Conservation (phyloP, 2,113 vertebrate genomes). For the Gila orcuttii region DNA sequence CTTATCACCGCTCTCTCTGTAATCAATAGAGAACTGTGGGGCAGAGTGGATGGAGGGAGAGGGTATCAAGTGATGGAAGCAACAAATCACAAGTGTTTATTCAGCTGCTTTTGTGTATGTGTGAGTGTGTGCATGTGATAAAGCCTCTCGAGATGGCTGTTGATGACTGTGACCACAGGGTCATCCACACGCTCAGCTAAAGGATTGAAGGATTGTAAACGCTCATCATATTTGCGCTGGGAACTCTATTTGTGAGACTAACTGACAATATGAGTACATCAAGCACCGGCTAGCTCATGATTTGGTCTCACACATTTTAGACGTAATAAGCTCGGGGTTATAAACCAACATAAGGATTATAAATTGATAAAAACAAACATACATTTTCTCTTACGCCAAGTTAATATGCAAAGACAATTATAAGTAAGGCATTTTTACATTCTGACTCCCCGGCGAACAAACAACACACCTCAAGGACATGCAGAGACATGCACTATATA, state of each 20-base stretch:
- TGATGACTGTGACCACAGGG: constrained; percentile 54
- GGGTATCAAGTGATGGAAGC: constrained; percentile 78
- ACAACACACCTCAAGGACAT: too few relatives aligned
- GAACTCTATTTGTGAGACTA: constrained; percentile 58
- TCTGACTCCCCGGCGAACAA: too few relatives aligned
- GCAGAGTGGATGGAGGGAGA: constrained; percentile 55
- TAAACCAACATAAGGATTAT: not conserved
- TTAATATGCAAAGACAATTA: too few relatives aligned
- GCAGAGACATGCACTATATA: too few relatives aligned
- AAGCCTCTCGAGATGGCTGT: constrained; percentile 77
- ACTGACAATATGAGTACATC: constrained; percentile 51
- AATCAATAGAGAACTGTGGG: constrained; percentile 54
- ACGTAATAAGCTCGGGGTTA: not conserved
- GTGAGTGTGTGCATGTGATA: constrained; percentile 78
- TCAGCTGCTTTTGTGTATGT: constrained; percentile 71
- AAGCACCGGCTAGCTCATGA: constrained; percentile 32
- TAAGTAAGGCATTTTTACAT: too few relatives aligned
- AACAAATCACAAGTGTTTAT: constrained; percentile 83
- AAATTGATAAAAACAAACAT: not conserved
- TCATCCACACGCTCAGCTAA: constrained; percentile 50
- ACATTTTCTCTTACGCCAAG: too few relatives aligned
- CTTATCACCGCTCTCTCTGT: constrained; percentile 47
- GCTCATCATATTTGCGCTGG: constrained; percentile 59
- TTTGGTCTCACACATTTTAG: not conserved
- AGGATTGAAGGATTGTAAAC: constrained; percentile 58